A percentile compares a stretch with the other conserved stretches of the same genome.
phyloP scores from a whole-genome alignment of 2,113 vertebrate genomes.

The Balaeniceps rex region DNA sequence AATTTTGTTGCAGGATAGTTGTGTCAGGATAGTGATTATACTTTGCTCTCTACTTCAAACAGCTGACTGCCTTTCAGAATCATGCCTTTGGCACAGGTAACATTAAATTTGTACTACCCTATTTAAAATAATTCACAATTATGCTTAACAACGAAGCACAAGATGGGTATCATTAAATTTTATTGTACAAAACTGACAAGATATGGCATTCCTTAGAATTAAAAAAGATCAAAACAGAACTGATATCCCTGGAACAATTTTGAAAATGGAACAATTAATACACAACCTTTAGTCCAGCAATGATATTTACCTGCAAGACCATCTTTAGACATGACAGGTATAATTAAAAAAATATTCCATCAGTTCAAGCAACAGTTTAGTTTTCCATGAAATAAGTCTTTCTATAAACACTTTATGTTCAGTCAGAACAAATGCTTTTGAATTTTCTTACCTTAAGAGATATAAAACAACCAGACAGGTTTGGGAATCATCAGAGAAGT shows the following conservation, averaged over 20 bases:
- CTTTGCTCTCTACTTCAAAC: not conserved
- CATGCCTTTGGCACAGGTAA: constrained; percentile 25
- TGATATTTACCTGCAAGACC: constrained; percentile 45
- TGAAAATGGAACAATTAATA: constrained; percentile 57
- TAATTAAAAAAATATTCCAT: constrained; percentile 72
- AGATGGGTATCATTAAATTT: constrained; percentile 38
- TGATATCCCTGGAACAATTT: constrained; percentile 36
- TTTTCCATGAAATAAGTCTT: constrained; percentile 68
- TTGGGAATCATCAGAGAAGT: constrained; percentile 59
- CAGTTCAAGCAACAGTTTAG: constrained; percentile 66
- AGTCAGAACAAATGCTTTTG: constrained; percentile 61
- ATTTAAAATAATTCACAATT: constrained; percentile 36
- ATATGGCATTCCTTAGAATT: constrained; percentile 44
- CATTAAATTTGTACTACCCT: not conserved
- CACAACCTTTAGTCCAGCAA: constrained; percentile 41
- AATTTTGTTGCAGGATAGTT: not conserved
- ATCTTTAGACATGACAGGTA: constrained; percentile 57
- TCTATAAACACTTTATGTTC: constrained; percentile 69
- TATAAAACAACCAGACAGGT: constrained; percentile 32
- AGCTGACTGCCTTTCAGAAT: not conserved
- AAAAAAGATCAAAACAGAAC: not conserved
- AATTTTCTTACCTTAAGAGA: constrained; percentile 51
- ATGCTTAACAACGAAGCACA: constrained; percentile 47
- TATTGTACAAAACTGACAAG: constrained; percentile 50
- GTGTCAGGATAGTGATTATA: not conserved